A percentile compares a stretch with the other conserved stretches of the same genome.
Conservation (phyloP, 2,888 invertebrate species). For the Drosophila austrosaltans region DNA sequence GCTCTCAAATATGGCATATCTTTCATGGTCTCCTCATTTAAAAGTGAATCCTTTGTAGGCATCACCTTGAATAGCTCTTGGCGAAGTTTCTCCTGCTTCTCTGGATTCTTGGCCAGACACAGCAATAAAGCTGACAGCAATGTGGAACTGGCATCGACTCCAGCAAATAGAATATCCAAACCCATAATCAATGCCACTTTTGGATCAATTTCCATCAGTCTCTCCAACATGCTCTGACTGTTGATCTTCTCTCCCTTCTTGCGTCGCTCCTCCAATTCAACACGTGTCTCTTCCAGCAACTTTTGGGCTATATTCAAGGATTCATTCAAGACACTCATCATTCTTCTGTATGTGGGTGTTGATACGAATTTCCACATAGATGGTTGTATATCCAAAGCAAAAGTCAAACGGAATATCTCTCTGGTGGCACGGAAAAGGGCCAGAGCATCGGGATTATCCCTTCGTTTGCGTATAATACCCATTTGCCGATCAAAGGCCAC, state of each 20-base stretch:
- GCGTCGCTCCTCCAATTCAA: conserved; percentile 37
- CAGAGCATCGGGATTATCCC: conserved; percentile 65
- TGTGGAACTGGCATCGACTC: conserved; percentile 86
- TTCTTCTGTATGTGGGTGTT: conserved; percentile 74
- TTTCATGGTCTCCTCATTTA: conserved; percentile 83
- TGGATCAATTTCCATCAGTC: conserved; percentile 84
- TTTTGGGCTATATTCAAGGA: conserved; percentile 69
- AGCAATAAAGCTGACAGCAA: conserved; percentile 84
- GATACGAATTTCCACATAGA: conserved; percentile 76
- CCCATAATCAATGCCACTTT: conserved; percentile 85
- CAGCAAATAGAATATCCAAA: conserved; percentile 86
- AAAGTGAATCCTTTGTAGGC: conserved; percentile 81
- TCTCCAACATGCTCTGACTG: conserved; percentile 84
- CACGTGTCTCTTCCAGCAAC: conserved; percentile 77
- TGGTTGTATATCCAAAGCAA: conserved; percentile 78
- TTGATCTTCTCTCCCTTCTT: conserved; percentile 57
- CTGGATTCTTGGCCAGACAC: conserved; percentile 86
- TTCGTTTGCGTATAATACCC: conserved; percentile 66
- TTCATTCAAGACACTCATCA: conserved; percentile 62
- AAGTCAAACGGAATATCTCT: conserved; percentile 48
- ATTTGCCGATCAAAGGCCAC: conserved; percentile 82
- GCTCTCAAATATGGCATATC: conserved; percentile 87
- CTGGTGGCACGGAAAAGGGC: conserved; percentile 52
- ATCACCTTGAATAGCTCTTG: conserved; percentile 85
- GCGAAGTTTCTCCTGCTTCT: conserved; percentile 87